Conservation (phyloP, 2,797 vertebrate species). For the Chanos chanos region DNA sequence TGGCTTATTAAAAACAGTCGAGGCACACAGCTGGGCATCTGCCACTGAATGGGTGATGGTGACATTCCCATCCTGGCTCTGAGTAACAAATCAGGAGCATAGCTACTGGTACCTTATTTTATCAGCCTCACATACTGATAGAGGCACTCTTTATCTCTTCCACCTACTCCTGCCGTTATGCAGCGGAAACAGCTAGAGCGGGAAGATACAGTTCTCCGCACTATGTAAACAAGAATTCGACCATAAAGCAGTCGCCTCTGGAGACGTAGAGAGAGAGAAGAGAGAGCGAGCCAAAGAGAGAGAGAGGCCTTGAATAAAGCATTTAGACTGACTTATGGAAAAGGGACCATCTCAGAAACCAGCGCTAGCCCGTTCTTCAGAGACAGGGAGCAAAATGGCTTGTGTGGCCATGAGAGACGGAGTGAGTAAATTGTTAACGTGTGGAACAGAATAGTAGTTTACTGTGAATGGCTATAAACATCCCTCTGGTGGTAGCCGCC, state of each 20-base stretch:
- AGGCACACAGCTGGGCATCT: not conserved
- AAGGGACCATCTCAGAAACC: slow-evolving; percentile 26
- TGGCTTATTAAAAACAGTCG: slow-evolving; percentile 30
- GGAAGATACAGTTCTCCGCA: slow-evolving; percentile 1
- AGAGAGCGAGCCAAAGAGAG: slow-evolving; percentile 16
- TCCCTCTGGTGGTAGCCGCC: slow-evolving; percentile 58
- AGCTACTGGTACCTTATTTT: slow-evolving; percentile 57
- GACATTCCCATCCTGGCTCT: slow-evolving; percentile 19
- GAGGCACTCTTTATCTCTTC: slow-evolving; percentile 64
- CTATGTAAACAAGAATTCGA: slow-evolving; percentile 11
- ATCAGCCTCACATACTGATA: slow-evolving; percentile 62
- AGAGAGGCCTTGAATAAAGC: slow-evolving; percentile 52
- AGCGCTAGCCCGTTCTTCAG: not conserved
- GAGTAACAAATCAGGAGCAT: slow-evolving; percentile 59
- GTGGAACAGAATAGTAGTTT: slow-evolving; percentile 47
- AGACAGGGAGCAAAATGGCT: slow-evolving; percentile 41
- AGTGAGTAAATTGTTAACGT: slow-evolving; percentile 55
- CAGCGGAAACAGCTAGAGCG: slow-evolving; percentile 5
- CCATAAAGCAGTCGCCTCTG: not conserved
- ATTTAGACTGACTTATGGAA: slow-evolving; percentile 39
- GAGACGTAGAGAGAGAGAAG: slow-evolving; percentile 31
- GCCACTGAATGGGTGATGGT: slow-evolving; percentile 14
- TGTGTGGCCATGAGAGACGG: slow-evolving; percentile 21
- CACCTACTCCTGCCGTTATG: slow-evolving; percentile 51
- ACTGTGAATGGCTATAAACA: slow-evolving; percentile 60